Conservation (phyloP, 2,888 invertebrate genomes). For the Macrophya annulata region DNA sequence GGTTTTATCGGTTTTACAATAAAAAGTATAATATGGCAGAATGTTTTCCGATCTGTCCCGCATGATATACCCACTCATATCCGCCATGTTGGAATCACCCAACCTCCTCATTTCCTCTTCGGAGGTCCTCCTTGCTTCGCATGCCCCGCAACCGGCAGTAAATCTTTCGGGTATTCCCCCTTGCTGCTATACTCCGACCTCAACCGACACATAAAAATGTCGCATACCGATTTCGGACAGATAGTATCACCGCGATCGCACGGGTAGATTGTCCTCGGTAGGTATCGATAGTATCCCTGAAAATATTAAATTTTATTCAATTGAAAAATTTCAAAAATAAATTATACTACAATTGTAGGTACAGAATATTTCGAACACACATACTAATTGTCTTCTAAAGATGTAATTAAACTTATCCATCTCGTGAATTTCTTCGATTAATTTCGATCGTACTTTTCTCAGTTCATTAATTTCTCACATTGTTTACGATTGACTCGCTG, state of each 20-base stretch:
- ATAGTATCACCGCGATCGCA: constrained; percentile 62
- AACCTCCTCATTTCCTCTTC: constrained; percentile 44
- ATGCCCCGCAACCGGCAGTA: constrained; percentile 57
- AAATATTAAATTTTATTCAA: constrained; percentile 45
- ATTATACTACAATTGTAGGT: not conserved
- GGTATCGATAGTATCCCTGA: not conserved
- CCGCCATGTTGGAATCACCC: constrained; percentile 61
- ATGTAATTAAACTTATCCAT: not conserved
- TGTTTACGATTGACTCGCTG: not conserved
- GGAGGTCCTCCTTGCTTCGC: constrained; percentile 52
- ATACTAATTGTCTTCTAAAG: not conserved
- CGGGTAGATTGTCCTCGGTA: constrained; percentile 38
- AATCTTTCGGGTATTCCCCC: constrained; percentile 49
- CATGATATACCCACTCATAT: constrained; percentile 64
- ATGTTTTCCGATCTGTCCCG: constrained; percentile 69
- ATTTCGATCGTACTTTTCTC: constrained; percentile 2
- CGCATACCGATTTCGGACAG: constrained; percentile 65
- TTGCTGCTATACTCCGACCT: constrained; percentile 57
- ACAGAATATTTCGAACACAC: not conserved
- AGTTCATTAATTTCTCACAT: not conserved
- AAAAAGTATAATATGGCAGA: constrained; percentile 70
- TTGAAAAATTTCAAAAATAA: not conserved
- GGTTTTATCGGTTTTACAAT: constrained; percentile 71
- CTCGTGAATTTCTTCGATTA: no score
- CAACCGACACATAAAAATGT: constrained; percentile 57